Evolutionary conservation across 1,140 invertebrate species (phyloP), one percentile per base, ranked within the genome.

Genomic region (Copidosoma floridanum): DNA sequence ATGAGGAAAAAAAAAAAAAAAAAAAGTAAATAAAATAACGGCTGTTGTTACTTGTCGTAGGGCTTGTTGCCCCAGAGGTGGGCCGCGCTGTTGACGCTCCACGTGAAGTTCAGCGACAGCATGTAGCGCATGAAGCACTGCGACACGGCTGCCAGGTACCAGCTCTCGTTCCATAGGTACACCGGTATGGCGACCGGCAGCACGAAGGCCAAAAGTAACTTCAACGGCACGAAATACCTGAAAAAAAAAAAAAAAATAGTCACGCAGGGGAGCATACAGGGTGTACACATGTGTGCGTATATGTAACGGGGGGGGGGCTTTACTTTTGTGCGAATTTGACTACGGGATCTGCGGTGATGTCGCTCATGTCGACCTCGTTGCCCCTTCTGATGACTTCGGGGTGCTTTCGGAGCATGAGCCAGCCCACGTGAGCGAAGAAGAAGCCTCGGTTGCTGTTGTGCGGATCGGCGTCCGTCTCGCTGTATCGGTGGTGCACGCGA

Each of bases 341-440:
- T 0, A 96, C 80, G 0, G 89, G 88, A 81, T 96, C 92, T 2
- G 80, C 80, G 12, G 81, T 55, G 10, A 96, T 81, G 70, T 97
- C 94, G 18, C 80, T 85, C 77, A 95, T 84, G 74, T 95, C 91
- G 11, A 95, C 79, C 57, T 84, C 80, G 16, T 80, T 81, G 5
- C 94, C 93, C 67, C 87, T 88, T 20, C 75, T 79, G 20, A 87
- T 81, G 1, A 95, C 90, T 56, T 93, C 87, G 0, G 91, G 90
- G 76, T 94, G 92, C 76, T 95, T 95, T 50, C 85, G 83, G 80
- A 86, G 83, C 85, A 92, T 85, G 65, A 96, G 81, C 94, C 94
- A 97, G 1, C 94, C 94, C 26, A 95, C 86, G 68, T 96, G 94
- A 0, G 93, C 81, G 77, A 95, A 97, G 80, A 95, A 96, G 77